phyloP scores from a whole-genome alignment of 30 jellyfish, hydroid and myxozoan genomes.

The Cassiopea andromeda region DNA sequence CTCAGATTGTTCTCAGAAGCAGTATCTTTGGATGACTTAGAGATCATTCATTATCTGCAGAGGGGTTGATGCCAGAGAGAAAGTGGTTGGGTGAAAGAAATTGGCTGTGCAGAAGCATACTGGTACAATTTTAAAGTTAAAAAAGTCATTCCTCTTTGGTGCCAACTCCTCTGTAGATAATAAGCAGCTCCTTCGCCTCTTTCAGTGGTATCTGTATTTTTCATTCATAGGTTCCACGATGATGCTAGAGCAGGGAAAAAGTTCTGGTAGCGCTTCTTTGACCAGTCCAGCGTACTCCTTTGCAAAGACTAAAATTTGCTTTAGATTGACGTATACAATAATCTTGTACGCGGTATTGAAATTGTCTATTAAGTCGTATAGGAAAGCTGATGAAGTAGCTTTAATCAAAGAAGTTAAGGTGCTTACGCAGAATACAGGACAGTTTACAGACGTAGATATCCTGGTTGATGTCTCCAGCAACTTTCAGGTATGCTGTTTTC shows the following conservation, averaged over 20 bases:
- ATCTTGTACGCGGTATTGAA: slow-evolving; percentile 26
- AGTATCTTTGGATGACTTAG: no score
- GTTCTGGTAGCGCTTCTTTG: slow-evolving; percentile 52
- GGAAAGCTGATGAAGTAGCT: slow-evolving; percentile 2
- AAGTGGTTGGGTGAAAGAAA: no score
- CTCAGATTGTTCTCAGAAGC: no score
- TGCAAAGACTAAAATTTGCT: slow-evolving; percentile 31
- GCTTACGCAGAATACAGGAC: slow-evolving; percentile 2
- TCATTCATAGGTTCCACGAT: neutral
- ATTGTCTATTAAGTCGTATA: slow-evolving; percentile 43
- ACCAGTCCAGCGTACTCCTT: slow-evolving; percentile 54
- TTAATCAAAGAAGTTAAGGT: neutral
- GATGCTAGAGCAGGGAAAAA: slow-evolving; percentile 8
- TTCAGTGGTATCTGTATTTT: neutral
- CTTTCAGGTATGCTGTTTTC: slow-evolving; percentile 51
- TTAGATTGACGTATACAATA: slow-evolving; percentile 31
- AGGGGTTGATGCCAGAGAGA: no score
- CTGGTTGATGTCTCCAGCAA: slow-evolving; percentile 40
- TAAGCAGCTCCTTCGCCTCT: no score
- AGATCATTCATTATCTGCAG: no score
- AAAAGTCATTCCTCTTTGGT: no score
- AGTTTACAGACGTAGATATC: slow-evolving; percentile 24
- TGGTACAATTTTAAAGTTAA: no score
- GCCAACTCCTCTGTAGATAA: no score
- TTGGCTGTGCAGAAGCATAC: no score